Evolutionary conservation across 2,888 invertebrate species (phyloP), one percentile per base, ranked within the genome.

Genomic region (Capitulum mitella): DNA sequence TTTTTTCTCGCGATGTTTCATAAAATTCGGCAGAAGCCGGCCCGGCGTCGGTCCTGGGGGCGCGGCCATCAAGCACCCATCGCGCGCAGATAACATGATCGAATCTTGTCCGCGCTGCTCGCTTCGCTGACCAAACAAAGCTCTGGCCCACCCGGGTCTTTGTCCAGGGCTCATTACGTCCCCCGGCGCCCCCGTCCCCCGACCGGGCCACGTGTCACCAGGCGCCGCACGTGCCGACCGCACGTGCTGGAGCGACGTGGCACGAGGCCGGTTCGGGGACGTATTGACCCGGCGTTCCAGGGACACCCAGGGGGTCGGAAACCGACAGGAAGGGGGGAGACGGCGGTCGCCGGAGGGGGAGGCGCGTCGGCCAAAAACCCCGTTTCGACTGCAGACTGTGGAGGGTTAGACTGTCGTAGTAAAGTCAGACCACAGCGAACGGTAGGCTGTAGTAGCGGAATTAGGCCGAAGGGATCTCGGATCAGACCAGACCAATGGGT

Each of bases 91-190:
- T 64, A 70, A 70, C 70, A 70, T 22, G 70, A 70, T 70, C 70
- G 70, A 40, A 40, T 70, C 70, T 70, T 40, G 70, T 64, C 70
- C 26, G 70, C 70, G 70, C 70, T 70, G 70, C 70, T 70, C 70
- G 70, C 70, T 70, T 70, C 37, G 40, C 70, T 40, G 70, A 70
- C 37, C 26, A 19, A 26, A 70, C 70, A 70, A 70, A 70, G 70
- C 29, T 5, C 10, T 12, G 19, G 70, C 70, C 40, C 37, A 29
- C 70, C 70, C 10, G 22, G 8, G 22, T 12, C 40, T 70, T 70
- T 70, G 70, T 70, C 40, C 0, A 26, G 1, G 40, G 70, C 70
- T 70, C 70, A 70, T 70, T 70, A 70, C 37, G 40, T 19, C 10
- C 34, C 10, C 37, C 37, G 10, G 26, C 3, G 70, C 37, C 70